phyloP scores from a whole-genome alignment of 37 sponge, comb jelly and placozoan genomes.

The Bolinopsis microptera region DNA sequence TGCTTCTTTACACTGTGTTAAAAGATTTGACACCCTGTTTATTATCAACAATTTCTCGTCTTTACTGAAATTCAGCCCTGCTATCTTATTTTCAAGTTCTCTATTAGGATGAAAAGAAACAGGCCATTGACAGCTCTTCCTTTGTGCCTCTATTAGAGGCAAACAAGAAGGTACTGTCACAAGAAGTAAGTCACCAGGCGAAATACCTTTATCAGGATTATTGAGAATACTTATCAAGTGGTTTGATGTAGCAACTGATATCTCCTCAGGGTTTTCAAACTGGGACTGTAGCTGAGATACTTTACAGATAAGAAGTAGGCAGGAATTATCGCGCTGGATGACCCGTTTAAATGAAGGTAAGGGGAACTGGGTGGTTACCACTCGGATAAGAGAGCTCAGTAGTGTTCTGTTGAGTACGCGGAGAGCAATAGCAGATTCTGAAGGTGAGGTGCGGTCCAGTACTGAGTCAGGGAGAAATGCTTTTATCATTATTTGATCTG shows the following conservation, averaged over 20 bases:
- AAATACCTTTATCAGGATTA: background rate
- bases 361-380: background rate
- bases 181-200: background rate
- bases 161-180: background rate
- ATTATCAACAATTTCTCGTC: background rate
- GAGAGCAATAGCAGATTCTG: conserved; percentile 12
- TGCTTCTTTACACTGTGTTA: background rate
- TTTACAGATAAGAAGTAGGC: conserved; percentile 40
- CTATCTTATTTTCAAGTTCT: background rate
- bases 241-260: background rate
- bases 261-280: background rate
- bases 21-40: background rate
- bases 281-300: background rate
- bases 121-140: background rate
- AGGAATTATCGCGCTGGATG: background rate
- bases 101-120: conserved; percentile 41
- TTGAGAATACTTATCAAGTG: background rate
- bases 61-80: background rate
- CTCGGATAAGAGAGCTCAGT: background rate
- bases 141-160: background rate
- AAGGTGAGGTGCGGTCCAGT: background rate
- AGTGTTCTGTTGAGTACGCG: background rate
- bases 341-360: conserved; percentile 31
- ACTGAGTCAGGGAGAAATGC: background rate
- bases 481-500: background rate